A percentile compares a stretch with the other conserved stretches of the same genome.
Evolutionary conservation across 1,140 invertebrate genomes (phyloP).

Genomic region (Halictus rubicundus): DNA sequence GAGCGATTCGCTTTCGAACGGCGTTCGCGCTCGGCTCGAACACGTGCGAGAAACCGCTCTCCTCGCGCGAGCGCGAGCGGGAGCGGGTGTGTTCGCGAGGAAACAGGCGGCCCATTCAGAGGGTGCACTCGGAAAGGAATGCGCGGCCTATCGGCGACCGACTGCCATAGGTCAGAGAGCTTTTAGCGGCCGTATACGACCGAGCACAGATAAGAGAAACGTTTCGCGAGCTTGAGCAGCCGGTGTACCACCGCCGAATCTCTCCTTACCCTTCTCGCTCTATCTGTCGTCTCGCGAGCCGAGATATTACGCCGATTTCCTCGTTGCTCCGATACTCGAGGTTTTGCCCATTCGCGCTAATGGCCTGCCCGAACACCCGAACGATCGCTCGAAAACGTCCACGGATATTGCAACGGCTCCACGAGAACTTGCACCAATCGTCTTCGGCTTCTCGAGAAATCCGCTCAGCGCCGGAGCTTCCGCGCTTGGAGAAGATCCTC

Average conservation of each 20-base stretch:
- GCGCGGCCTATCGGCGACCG: constrained; percentile 73
- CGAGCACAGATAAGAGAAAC: constrained; percentile 65
- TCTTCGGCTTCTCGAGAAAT: too few species aligned
- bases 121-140: constrained; percentile 72
- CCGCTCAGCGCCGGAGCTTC: too few species aligned
- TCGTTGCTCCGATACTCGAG: not conserved
- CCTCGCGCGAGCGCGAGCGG: not conserved
- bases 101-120: constrained; percentile 76
- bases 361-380: not conserved
- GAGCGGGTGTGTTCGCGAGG: constrained; percentile 46
- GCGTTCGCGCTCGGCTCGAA: not conserved
- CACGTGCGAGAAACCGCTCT: not conserved
- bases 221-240: constrained; percentile 64
- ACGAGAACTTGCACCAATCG: too few species aligned
- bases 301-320: not conserved
- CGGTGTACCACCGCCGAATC: constrained; percentile 15
- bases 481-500: too few species aligned
- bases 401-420: too few species aligned
- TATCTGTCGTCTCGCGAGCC: not conserved
- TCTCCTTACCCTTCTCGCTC: not conserved
- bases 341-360: not conserved
- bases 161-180: constrained; percentile 78
- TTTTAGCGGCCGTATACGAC: constrained; percentile 68
- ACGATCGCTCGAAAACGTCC: too few species aligned
- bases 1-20: too few species aligned